Evolutionary conservation across 2,797 vertebrate genomes (phyloP), one percentile per base, ranked within the genome.

Genomic region (Nyctalus aviator): DNA sequence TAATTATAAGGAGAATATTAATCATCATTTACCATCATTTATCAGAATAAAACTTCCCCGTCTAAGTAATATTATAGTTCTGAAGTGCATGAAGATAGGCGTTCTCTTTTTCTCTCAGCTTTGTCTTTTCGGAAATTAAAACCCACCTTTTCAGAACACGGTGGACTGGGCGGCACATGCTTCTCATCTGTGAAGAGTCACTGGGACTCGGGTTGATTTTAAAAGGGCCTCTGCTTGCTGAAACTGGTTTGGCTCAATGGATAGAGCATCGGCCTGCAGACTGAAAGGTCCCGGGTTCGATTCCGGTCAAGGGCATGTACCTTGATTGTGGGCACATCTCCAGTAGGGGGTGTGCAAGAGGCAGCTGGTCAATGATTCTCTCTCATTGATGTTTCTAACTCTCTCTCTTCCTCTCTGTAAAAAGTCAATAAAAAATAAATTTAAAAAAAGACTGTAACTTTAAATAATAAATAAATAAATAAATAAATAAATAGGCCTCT

Each of bases 1-100:
- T 98, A 98, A 98, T 97, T 97, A 98, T 98, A 97, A 98, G 94
- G 96, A 93, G 78, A 97, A 97, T 97, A 98, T 98, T 97, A 96
- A 93, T 98, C 96, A 96, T 97, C 97, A 98, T 97, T 97, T 97
- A 88, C 94, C 97, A 93, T 96, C 95, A 66, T 79, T 96, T 97
- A 95, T 7, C 93, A 93, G 95, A 97, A 96, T 94, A 92, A 96
- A 97, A 97, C 27, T 86, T 83, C 37, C 1, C 93, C 55, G 14
- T 88, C 96, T 92, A 85, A 95, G 93, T 96, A 89, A 97, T 94
- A 95, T 95, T 92, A 20, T n/a, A 88, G 91, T 93, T 76, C 92
- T 94, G 78, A 59, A 93, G 30, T 94, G 48, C 78, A 68, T 10
- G 37, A 46, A 96, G 93, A 97, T 93, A 93, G 0, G 64, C 53